Conservation (phyloP, 2,113 vertebrate species). For the Pica pica region DNA sequence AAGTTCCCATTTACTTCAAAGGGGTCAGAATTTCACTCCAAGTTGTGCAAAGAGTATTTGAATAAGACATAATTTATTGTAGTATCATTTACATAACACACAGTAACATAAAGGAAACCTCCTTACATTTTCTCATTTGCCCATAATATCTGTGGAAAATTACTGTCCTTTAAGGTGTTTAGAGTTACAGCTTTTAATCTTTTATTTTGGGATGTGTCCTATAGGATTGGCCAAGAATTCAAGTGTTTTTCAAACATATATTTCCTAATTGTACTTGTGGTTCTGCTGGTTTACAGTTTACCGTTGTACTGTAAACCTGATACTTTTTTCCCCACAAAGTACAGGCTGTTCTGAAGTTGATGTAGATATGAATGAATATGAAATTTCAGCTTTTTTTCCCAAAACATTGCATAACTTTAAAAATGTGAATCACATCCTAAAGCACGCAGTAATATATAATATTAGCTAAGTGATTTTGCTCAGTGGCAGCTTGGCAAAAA, state of each 20-base stretch:
- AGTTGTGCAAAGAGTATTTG: not conserved
- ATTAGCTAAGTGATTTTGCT: not conserved
- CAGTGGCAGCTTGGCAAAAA: not conserved
- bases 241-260: not conserved
- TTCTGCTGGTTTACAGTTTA: not conserved
- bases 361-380: not conserved
- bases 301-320: not conserved
- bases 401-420: not conserved
- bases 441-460: not conserved
- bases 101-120: not conserved
- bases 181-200: not conserved
- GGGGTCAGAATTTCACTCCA: not conserved
- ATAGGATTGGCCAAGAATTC: not conserved
- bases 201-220: not conserved
- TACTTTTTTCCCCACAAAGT: not conserved
- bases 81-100: not conserved
- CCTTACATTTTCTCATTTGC: not conserved
- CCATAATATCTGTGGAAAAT: not conserved
- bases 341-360: not conserved
- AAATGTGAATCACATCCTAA: not conserved
- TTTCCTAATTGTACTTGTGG: not conserved
- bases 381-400: not conserved
- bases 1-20: not conserved
- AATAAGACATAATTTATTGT: not conserved
- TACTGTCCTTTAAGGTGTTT: not conserved